Percentiles rank a stretch among this genome's conserved stretches.
These are phyloP conservation scores for Catocala nupta DNA, from an alignment of 2,888 invertebrate genomes.

Conservation along the genomic window DNA sequence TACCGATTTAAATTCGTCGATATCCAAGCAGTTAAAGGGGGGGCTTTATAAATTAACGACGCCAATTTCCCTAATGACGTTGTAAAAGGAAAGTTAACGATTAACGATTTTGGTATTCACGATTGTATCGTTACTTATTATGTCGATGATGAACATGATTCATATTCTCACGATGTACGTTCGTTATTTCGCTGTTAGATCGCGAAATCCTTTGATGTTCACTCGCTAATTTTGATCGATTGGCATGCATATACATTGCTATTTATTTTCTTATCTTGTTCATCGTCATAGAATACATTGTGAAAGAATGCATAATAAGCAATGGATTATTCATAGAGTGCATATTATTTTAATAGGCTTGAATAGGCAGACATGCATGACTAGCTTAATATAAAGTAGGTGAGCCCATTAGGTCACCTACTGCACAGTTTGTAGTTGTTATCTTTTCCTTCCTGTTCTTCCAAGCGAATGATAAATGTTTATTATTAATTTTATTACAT, in stretches of 20 bases:
- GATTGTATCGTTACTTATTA: conserved; percentile 60
- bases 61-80: conserved; percentile 86
- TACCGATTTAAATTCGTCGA: conserved; percentile 83
- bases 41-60: conserved; percentile 83
- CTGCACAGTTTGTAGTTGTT: not conserved
- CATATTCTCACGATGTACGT: conserved; percentile 9
- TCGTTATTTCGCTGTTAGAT: conserved; percentile 1
- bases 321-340: too few relatives aligned
- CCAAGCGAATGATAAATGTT: not conserved
- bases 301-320: too few relatives aligned
- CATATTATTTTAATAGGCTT: too few relatives aligned
- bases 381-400: not conserved
- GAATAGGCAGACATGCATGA: too few relatives aligned
- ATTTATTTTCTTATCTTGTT: too few relatives aligned
- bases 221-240: not conserved
- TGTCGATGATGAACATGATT: conserved; percentile 22
- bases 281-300: too few relatives aligned
- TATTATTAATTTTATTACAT: not conserved
- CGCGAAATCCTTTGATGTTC: not conserved
- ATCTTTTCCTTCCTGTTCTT: not conserved
- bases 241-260: not conserved
- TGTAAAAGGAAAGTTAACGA: conserved; percentile 85
- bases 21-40: conserved; percentile 79
- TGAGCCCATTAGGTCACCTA: not conserved
- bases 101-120: conserved; percentile 70